Conservation (phyloP, 2,113 vertebrate genomes). For the Vireo altiloquus region DNA sequence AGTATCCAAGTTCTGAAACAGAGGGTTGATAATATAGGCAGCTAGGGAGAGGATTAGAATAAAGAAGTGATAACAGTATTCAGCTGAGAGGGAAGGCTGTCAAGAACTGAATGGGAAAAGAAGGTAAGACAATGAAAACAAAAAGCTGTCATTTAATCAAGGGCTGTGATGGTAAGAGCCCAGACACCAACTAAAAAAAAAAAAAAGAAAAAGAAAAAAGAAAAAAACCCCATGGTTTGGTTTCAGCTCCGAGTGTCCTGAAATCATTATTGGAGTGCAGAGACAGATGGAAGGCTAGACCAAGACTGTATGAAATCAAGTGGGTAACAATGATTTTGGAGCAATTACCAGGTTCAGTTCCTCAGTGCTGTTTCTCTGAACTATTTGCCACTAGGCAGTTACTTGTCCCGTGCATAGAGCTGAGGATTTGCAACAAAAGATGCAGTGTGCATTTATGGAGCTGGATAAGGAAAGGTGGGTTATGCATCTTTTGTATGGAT, state of each 20-base stretch:
- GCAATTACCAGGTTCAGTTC: slow-evolving; percentile 31
- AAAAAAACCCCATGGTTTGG: background rate
- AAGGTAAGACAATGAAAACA: slow-evolving; percentile 73
- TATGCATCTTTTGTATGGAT: background rate
- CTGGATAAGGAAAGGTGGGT: background rate
- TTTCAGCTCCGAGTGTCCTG: slow-evolving; percentile 49
- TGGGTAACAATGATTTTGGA: slow-evolving; percentile 11
- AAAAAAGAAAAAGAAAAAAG: too few species aligned
- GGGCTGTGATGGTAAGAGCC: slow-evolving; percentile 54
- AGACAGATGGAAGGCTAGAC: slow-evolving; percentile 69
- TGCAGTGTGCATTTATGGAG: background rate
- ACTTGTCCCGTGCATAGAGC: background rate
- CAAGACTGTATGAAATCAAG: slow-evolving; percentile 55
- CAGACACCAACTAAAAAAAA: background rate
- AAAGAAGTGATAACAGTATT: slow-evolving; percentile 81
- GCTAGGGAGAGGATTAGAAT: slow-evolving; percentile 75
- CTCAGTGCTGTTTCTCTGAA: background rate
- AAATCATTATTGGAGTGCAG: slow-evolving; percentile 55
- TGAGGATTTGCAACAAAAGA: slow-evolving; percentile 28
- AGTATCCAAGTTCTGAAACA: slow-evolving; percentile 69
- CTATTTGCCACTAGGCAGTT: background rate
- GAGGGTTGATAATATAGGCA: slow-evolving; percentile 78
- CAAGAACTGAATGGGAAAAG: slow-evolving; percentile 71
- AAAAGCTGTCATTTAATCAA: slow-evolving; percentile 72
- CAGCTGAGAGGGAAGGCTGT: slow-evolving; percentile 74